A percentile compares a stretch with the other conserved stretches of the same genome.
Conservation (phyloP, 2,888 invertebrate genomes). For the Aleiodes testaceus region DNA sequence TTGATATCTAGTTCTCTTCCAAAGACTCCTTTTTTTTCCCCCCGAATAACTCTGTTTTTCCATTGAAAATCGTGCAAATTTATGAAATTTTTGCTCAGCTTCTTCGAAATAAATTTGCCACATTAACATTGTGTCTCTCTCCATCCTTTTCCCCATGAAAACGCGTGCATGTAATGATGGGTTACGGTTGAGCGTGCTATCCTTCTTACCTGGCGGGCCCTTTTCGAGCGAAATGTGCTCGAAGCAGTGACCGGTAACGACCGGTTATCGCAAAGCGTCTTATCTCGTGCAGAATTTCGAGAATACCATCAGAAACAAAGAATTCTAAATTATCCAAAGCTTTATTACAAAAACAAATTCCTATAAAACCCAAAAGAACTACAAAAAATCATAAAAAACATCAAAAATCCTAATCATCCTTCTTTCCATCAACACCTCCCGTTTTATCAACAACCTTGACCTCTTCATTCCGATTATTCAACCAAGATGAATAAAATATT, state of each 20-base stretch:
- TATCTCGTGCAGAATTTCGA: not conserved
- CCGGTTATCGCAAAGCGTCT: slow-evolving; percentile 43
- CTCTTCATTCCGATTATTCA: slow-evolving; percentile 47
- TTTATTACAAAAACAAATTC: no score
- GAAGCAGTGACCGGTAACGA: slow-evolving; percentile 43
- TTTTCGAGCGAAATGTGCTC: not conserved
- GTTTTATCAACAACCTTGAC: slow-evolving; percentile 32
- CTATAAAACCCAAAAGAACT: no score
- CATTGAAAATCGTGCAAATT: slow-evolving; percentile 12
- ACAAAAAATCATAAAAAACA: not conserved
- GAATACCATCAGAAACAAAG: no score
- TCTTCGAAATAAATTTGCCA: slow-evolving; percentile 20
- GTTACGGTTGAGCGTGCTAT: slow-evolving; percentile 50
- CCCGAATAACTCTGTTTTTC: not conserved
- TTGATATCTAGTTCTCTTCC: slow-evolving; percentile 31
- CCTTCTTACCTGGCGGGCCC: slow-evolving; percentile 28
- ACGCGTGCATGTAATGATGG: slow-evolving; percentile 60
- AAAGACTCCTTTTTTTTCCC: not conserved
- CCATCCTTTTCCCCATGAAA: not conserved
- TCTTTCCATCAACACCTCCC: not conserved
- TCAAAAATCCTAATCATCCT: not conserved
- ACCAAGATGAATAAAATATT: slow-evolving; percentile 59
- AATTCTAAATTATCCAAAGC: no score
- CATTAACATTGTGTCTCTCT: not conserved
- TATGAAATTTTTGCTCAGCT: not conserved